Evolutionary conservation across 2,888 invertebrate genomes (phyloP), one percentile per base, ranked within the genome.

Genomic region (Philereme vetulata): DNA sequence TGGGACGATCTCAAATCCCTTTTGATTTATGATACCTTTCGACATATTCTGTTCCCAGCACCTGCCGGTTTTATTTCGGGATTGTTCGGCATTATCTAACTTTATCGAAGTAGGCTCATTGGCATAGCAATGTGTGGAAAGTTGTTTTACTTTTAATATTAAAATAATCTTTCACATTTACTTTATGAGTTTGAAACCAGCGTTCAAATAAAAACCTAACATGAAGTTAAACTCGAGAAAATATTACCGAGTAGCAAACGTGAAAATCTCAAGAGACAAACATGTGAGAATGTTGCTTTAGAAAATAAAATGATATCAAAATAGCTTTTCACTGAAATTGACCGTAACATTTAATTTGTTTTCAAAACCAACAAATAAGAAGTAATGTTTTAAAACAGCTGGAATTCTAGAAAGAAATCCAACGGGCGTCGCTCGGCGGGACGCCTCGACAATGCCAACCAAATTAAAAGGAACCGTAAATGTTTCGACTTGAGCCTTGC

Each of bases 391-490:
- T 80, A 78, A 81, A 89, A 81, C 91, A 88, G 90, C 89, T 89
- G 90, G 89, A 88, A 85, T 82, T 85, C 88, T 81, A 82, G 85
- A 81, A 86, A 89, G 88, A 86, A 87, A 87, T 85, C 80, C 86
- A 80, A 80, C 82, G 82, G 82, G 80, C 81, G 81, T 82, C 78
- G 80, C 90, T 74, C 91, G 82, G 88, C 89, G 88, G 90, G 90
- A 85, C 80, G 85, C 83, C 85, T 78, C 83, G 83, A 91, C 91
- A 91, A 91, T 90, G 81, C 86, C 87, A 86, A 86, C 90, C 90
- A 90, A 91, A 92, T 92, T 92, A 91, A 91, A 92, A 88, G 88
- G 81, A 88, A 89, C 88, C 88, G 89, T 88, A 90, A 91, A 89
- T 83, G 88, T 88, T 90, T 88, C 83, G 84, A 88, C 87, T 89